Conservation (phyloP, 2,888 invertebrate genomes). For the Xylota segnis region DNA sequence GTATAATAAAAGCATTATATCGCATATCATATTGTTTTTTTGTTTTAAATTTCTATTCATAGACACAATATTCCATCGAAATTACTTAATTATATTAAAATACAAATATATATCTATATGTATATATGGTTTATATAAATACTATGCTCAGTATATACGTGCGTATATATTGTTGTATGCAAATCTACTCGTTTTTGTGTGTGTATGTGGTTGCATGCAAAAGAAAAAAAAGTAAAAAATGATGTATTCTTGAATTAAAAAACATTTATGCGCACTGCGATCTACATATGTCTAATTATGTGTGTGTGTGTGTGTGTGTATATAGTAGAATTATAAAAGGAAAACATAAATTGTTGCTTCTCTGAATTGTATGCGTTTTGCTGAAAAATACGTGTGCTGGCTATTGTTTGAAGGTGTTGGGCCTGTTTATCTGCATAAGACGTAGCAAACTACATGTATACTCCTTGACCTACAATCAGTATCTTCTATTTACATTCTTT, state of each 20-base stretch:
- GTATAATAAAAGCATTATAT: constrained; percentile 70
- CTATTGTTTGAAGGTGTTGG: constrained; percentile 48
- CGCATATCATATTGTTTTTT: constrained; percentile 51
- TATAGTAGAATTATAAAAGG: constrained; percentile 30
- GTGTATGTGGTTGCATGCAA: constrained; percentile 57
- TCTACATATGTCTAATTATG: constrained; percentile 36
- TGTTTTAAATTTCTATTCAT: constrained; percentile 37
- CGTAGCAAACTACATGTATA: constrained; percentile 40
- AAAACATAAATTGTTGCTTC: constrained; percentile 63
- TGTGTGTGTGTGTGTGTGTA: constrained; percentile 46
- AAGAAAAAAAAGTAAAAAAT: constrained; percentile 19
- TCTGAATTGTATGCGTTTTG: constrained; percentile 46
- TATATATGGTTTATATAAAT: constrained; percentile 65
- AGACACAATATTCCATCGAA: constrained; percentile 52
- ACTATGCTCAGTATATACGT: constrained; percentile 58
- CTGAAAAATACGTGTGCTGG: constrained; percentile 56
- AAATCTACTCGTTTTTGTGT: constrained; percentile 50
- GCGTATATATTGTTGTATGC: constrained; percentile 52
- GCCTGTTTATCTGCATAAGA: constrained; percentile 21
- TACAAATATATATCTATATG: constrained; percentile 62
- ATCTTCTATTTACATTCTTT: constrained; percentile 82
- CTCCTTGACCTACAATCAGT: constrained; percentile 78
- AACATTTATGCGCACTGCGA: constrained; percentile 59
- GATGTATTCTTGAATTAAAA: constrained; percentile 25
- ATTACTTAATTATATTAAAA: constrained; percentile 52